Conservation (phyloP, 2,113 vertebrate genomes). For the Panurus biarmicus region DNA sequence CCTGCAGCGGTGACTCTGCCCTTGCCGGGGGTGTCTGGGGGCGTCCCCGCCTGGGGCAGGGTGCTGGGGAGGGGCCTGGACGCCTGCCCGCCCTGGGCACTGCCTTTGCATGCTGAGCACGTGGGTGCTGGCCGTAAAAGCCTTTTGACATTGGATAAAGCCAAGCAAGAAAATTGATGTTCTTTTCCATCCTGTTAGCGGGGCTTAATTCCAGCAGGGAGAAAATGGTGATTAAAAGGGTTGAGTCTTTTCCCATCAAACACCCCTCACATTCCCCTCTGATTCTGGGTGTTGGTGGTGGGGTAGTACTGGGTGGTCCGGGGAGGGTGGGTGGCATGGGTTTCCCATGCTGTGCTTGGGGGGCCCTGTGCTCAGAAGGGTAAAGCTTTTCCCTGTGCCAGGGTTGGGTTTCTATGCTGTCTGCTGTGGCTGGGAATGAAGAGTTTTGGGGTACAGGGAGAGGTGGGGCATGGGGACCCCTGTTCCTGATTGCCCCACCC, state of each 20-base stretch:
- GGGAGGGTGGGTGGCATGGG: not conserved
- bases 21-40: not conserved
- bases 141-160: slow-evolving; percentile 68
- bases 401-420: not conserved
- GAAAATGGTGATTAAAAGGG: slow-evolving; percentile 64
- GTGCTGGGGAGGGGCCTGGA: not conserved
- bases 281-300: not conserved
- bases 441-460: not conserved
- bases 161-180: slow-evolving; percentile 68
- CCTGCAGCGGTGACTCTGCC: not conserved
- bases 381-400: not conserved
- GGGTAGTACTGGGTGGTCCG: not conserved
- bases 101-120: slow-evolving; percentile 51
- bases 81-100: not conserved
- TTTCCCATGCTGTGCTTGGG: not conserved
- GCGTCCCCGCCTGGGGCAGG: not conserved
- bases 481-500: rapidly evolving
- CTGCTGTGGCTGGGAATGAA: not conserved
- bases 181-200: slow-evolving; percentile 66
- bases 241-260: not conserved
- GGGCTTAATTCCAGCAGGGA: slow-evolving; percentile 55
- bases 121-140: slow-evolving; percentile 34
- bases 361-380: rapidly evolving
- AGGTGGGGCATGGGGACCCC: not conserved
- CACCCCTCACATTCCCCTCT: not conserved